phyloP scores from a whole-genome alignment of 2,888 invertebrate species.

The Macrosoma leucophasiata region DNA sequence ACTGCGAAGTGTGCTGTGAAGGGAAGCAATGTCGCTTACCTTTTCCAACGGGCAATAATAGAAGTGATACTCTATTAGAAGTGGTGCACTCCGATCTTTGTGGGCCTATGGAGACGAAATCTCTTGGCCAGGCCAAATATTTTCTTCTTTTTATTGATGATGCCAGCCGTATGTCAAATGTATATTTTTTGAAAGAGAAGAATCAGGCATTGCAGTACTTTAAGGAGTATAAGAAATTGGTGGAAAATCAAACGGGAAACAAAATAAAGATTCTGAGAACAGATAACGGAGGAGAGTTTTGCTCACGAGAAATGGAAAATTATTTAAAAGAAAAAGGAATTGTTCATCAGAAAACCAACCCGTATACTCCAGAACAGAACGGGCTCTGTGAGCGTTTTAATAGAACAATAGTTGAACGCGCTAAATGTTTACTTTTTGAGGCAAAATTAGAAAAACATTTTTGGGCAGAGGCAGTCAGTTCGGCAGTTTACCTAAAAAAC shows the following conservation, averaged over 20 bases:
- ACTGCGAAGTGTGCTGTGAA: conserved; percentile 8
- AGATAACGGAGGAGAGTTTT: conserved; percentile 19
- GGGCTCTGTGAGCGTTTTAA: conserved; percentile 22
- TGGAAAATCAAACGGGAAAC: conserved; percentile 23
- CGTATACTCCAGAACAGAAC: conserved; percentile 35
- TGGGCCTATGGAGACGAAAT: too few species aligned
- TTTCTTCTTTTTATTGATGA: too few species aligned
- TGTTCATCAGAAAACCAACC: conserved; percentile 30
- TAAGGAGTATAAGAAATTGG: conserved; percentile 3
- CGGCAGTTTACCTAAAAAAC: too few species aligned
- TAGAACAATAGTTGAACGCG: conserved; percentile 17
- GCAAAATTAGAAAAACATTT: too few species aligned
- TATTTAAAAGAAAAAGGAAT: conserved; percentile 26
- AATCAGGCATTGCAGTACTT: too few species aligned
- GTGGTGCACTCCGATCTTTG: conserved; percentile 13
- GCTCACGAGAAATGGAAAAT: conserved; percentile 9
- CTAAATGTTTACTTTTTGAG: too few species aligned
- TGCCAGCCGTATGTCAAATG: too few species aligned
- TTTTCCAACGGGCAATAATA: conserved; percentile 12
- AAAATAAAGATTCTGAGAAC: conserved; percentile 26
- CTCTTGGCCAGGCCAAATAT: too few species aligned
- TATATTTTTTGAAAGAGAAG: too few species aligned
- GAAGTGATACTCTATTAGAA: conserved; percentile 9
- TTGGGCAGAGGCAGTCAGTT: too few species aligned
- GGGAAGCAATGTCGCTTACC: conserved; percentile 1